Evolutionary conservation across 1,140 invertebrate genomes (phyloP), one percentile per base, ranked within the genome.

Genomic region (Penaeus japonicus): DNA sequence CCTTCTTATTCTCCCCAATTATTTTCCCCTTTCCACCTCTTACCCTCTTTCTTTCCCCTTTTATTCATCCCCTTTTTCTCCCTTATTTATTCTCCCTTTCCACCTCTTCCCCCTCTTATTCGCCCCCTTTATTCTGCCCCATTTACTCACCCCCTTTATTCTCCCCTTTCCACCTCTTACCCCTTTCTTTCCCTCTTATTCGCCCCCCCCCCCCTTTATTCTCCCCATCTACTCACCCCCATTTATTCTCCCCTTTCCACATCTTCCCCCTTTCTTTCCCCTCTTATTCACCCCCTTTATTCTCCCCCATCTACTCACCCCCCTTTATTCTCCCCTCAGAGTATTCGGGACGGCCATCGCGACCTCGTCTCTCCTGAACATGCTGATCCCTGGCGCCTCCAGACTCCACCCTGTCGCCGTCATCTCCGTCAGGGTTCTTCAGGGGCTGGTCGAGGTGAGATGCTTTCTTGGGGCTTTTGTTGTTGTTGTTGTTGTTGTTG

Each of bases 321-420:
- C n/a, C n/a, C n/a, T n/a, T n/a, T n/a, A n/a, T n/a, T n/a, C 22
- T 91, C n/a, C 77, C 30, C 90, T 12, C 91, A 95, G 94, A 92
- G 96, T 99, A 91, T 99, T 99, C 93, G 99, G 99, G 5, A 94
- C 96, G n/a, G 99, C 99, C 10, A 99, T 99, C 89, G 96, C 95
- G 1, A 94, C 95, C 77, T 99, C 99, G 0, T 96, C 98, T 10
- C 95, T 98, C 91, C 94, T 99, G 80, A 99, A 99, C 93, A 94
- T 99, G 90, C 94, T 99, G 15, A 95, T 99, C 80, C 99, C 99
- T 3, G 95, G 95, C 17, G 97, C 98, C 2, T 95, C 98, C 90
- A 95, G 95, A n/a, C 92, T 97, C 35, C 94, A 95, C 91, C 96
- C 96, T 27, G 94, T 94, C 3, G 93, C 96, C 62, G 95, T 99